A percentile compares a stretch with the other conserved stretches of the same genome.
Conservation (phyloP, 2,888 invertebrate species). For the Drosophila limbata region DNA sequence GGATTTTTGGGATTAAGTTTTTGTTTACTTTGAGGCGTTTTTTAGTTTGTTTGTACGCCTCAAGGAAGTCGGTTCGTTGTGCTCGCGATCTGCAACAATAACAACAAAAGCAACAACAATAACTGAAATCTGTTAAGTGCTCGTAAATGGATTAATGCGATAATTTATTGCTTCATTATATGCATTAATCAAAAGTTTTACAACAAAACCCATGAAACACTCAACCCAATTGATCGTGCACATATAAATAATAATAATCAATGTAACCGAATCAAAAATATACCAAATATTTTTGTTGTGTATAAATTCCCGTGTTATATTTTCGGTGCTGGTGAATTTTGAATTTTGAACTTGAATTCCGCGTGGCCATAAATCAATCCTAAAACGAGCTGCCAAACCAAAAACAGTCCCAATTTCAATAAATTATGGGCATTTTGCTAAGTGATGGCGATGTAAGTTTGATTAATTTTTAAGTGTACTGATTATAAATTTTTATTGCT, state of each 20-base stretch:
- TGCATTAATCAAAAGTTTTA: conserved; percentile 65
- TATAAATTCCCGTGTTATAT: conserved; percentile 42
- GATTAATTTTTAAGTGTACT: conserved; percentile 14
- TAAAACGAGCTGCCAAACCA: conserved; percentile 39
- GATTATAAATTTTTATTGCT: not conserved
- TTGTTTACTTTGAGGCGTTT: conserved; percentile 83
- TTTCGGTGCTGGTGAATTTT: conserved; percentile 24
- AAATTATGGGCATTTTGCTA: conserved; percentile 81
- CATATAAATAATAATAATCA: conserved; percentile 58
- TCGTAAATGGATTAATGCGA: conserved; percentile 69
- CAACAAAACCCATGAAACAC: conserved; percentile 57
- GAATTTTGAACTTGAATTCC: conserved; percentile 44
- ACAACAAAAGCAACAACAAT: conserved; percentile 15
- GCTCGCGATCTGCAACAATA: conserved; percentile 52
- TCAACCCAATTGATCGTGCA: conserved; percentile 25
- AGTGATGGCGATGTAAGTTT: conserved; percentile 83
- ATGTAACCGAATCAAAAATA: conserved; percentile 46
- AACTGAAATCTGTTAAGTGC: conserved; percentile 57
- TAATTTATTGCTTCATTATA: conserved; percentile 64
- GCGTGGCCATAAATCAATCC: conserved; percentile 46
- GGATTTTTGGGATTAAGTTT: conserved; percentile 83
- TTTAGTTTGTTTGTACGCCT: conserved; percentile 83
- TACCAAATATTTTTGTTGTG: conserved; percentile 39
- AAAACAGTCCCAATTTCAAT: conserved; percentile 33
- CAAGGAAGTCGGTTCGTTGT: conserved; percentile 81